Evolutionary conservation across 2,113 vertebrate genomes (phyloP), one percentile per base, ranked within the genome.

Genomic region (Amphiprion percula): DNA sequence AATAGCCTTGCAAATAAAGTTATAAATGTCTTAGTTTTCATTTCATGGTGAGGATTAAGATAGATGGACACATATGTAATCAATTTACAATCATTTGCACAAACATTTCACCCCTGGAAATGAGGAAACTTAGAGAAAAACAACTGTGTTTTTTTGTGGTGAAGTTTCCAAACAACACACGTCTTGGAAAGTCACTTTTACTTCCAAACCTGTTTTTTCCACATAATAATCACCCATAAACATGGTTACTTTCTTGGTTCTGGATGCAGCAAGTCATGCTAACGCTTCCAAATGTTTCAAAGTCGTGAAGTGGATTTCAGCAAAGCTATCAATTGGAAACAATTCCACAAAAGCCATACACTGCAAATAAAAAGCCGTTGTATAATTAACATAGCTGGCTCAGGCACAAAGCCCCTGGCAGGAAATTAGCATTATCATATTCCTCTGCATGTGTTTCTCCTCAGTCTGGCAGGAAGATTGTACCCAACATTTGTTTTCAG

Each of bases 361-460:
- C 53, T 28, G 61, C 79, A 87, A 83, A 74, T 60, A 75, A 65
- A 33, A 81, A 68, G 63, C 72, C 50, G 21, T 74, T 67, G 59
- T 83, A 71, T 78, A 84, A 90, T 90, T 91, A 90, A 79, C 91
- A 87, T 91, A 82, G 28, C 80, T 91, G 89, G 77, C 77, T 81
- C 28, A 30, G 9, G 65, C 54, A 76, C 55, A 89, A 89, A 87
- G 77, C 47, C 58, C 37, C 71, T 84, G 76, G 84, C 91, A 93
- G 90, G 93, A 93, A 93, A 91, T 91, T 61, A 68, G 84, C 63
- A 53, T 88, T 81, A 90, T 88, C 81, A 84, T 82, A 81, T 90
- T 89, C 53, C 62, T 72, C 62, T 79, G 77, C 91, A 91, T 90
- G 83, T 91, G 90, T 87, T 93, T 93, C 69, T 68, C 44, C 19